A percentile compares a stretch with the other conserved stretches of the same genome.
These are phyloP conservation scores for Phalanger gymnotis DNA, from an alignment of 2,797 vertebrate genomes.

Conservation along the genomic window DNA sequence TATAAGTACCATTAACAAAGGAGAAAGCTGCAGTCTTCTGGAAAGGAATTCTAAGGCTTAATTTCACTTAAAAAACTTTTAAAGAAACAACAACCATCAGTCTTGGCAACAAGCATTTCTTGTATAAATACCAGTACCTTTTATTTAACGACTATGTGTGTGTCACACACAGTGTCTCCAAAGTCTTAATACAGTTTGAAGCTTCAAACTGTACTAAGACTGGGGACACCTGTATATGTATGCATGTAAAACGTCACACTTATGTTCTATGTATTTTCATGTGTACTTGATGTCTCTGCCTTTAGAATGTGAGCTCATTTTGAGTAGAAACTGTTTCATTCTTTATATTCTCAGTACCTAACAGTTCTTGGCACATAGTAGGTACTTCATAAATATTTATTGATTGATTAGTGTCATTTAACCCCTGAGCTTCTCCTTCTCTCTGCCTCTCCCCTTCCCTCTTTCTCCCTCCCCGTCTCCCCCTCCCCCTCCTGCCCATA, in stretches of 20 bases:
- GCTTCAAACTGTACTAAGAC: background rate
- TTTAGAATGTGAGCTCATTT: background rate
- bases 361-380: background rate
- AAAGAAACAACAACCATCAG: background rate
- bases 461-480: too few relatives aligned
- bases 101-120: background rate
- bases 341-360: background rate
- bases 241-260: background rate
- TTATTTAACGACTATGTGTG: background rate
- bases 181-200: background rate
- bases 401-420: background rate
- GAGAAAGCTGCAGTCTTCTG: background rate
- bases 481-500: too few relatives aligned
- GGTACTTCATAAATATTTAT: background rate
- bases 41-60: background rate
- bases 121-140: background rate
- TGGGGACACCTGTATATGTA: too few relatives aligned
- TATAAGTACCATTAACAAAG: background rate
- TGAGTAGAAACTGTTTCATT: background rate
- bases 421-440: background rate
- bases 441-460: too few relatives aligned
- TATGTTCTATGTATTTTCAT: background rate
- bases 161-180: background rate
- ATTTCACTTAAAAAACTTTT: background rate
- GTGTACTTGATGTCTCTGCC: background rate